Base-by-base conservation (phyloP, 2,797 vertebrate species). In the Rhinella marina region DNA sequence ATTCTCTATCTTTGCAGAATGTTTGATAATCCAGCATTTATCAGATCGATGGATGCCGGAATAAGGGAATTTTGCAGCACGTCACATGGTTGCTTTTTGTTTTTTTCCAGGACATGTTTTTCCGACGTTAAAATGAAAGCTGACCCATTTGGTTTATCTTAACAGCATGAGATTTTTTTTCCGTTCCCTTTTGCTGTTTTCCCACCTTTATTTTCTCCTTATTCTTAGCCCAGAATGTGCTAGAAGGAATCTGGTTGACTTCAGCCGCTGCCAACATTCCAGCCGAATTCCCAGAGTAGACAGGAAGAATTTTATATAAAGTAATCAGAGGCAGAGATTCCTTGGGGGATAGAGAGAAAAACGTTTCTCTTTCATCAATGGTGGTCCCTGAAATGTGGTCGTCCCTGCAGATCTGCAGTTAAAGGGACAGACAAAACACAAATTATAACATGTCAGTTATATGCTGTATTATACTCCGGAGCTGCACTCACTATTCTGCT, bases 301-400 rank as follows among this genome's bases (percentile, higher is more conserved):
- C 83, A 17, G 29, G 70, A 41, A 76, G 72, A 76, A 50, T 76
- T 84, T 75, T 76, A 85, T 85, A 76, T 62, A 76, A 84, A 85
- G 83, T 76, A 85, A 76, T 85, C 76, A 32, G 32, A 76, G 72
- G 41, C 83, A 62, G 23, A 21, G 56, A 76, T 76, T 85, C 72
- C 72, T 19, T 23, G 5, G 83, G 72, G 83, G 57, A 76, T 61
- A 62, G 72, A 61, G 50, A 85, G 68, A 29, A 84, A 84, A 85
- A 61, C 83, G 17, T 41, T 85, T 75, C 56, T 57, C 72, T 76
- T 50, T 41, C 70, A 59, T 85, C 14, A 41, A 57, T 27, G 72
- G 56, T 59, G 72, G 83, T 75, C 41, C 29, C 4, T 12, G 52
- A 57, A 52, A 82, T 82, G 59, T 64, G 48, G 68, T 19, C 68